Percentiles rank a stretch among this genome's conserved stretches.
phyloP scores from a whole-genome alignment of 2,113 vertebrate species.

The Gadus chalcogrammus region DNA sequence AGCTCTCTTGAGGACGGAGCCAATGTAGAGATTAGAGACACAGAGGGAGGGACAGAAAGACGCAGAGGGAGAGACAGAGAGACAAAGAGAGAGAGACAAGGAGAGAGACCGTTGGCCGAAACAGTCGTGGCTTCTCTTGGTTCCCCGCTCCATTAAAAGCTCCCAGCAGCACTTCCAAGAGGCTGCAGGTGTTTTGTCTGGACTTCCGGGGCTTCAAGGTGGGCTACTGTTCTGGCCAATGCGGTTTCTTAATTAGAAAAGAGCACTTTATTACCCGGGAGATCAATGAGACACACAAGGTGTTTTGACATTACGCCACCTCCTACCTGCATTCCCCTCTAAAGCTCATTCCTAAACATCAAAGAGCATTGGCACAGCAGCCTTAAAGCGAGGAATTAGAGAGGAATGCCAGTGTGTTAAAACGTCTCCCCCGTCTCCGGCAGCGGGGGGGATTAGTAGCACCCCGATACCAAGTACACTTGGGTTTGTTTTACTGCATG shows the following conservation, averaged over 20 bases:
- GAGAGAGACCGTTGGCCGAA: slow-evolving; percentile 2
- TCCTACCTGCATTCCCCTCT: slow-evolving; percentile 17
- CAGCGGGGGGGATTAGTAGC: no score
- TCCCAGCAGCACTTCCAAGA: slow-evolving; percentile 56
- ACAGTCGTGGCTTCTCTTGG: neutral
- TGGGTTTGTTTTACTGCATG: no score
- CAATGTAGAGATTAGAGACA: neutral
- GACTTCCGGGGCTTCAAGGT: slow-evolving; percentile 40
- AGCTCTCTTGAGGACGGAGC: slow-evolving; percentile 4
- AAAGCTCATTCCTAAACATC: slow-evolving; percentile 38
- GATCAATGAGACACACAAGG: slow-evolving; percentile 59
- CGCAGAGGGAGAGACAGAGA: neutral
- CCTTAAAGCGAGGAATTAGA: neutral
- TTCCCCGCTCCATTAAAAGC: slow-evolving; percentile 24
- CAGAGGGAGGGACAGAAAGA: neutral
- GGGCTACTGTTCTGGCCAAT: slow-evolving; percentile 33
- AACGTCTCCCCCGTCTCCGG: no score
- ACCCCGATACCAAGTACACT: no score
- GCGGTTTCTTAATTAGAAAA: slow-evolving; percentile 67
- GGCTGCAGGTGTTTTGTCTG: slow-evolving; percentile 19
- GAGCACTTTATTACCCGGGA: slow-evolving; percentile 63
- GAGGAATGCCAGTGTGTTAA: slow-evolving; percentile 6
- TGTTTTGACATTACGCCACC: slow-evolving; percentile 36
- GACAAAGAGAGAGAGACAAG: neutral
- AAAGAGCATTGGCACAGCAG: slow-evolving; percentile 45